Base-by-base conservation (phyloP, 2,113 vertebrate genomes). In the Chaenogobius annularis region DNA sequence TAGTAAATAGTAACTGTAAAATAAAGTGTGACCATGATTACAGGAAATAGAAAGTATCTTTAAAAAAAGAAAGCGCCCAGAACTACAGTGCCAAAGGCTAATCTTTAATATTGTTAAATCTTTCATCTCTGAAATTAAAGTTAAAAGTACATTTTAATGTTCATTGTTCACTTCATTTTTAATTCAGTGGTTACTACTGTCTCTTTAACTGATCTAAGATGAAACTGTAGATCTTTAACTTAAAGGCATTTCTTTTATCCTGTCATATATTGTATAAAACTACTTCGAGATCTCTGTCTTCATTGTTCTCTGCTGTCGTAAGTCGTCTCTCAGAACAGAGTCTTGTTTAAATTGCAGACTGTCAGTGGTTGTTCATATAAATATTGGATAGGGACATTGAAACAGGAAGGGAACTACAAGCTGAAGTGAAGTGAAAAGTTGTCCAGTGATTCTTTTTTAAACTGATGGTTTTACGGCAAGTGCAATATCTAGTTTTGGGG, bases 301-400 rank as follows among this genome's bases (percentile, higher is more conserved):
- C 55, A 9, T 54, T 75, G 44, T 47, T 40, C 35, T 31, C 14
- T 46, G 64, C 52, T 12, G 44, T 68, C 54, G 69, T 23, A 69
- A 56, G 40, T 31, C 19, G 52, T 67, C 69, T 31, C 69, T 74
- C 74, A 56, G 74, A 66, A 72, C 71, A 75, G 23, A 75, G 75
- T 72, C 43, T 70, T 15, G 22, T 66, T 48, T 31, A 83, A 83
- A 85, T 80, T 68, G 73, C 56, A 77, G 74, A 83, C 14, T 79
- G 50, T 80, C 37, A 66, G 66, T 69, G 46, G 19, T 37, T 79
- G 72, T 62, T 75, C 12, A 81, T 79, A 62, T 63, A 63, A 76
- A 84, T 78, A 74, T 72, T 81, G 69, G 58, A 83, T 78, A 77
- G 58, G 59, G 81, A 66, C 69, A 75, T 69, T 71, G 31, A 80